Base-by-base conservation (phyloP, 2,113 vertebrate species). In the Phylloscopus trochilus region DNA sequence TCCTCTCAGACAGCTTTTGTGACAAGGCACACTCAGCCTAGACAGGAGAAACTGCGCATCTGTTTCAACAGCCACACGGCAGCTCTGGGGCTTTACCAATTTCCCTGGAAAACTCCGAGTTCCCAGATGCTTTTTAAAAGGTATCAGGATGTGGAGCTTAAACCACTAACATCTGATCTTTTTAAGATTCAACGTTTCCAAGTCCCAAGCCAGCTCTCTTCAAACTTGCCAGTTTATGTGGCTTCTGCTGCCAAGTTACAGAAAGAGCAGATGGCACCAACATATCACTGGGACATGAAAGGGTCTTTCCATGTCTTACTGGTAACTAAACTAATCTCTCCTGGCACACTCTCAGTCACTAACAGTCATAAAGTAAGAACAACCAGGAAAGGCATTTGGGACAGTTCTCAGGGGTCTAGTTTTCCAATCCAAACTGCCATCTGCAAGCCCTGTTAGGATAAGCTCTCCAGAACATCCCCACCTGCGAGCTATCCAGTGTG, bases 191-290 rank as follows among this genome's bases (percentile, higher is more conserved):
- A 89, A 67, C 27, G 23, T 47, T 83, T 72, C 64, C 31, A 63
- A 77, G 43, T 59, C 85, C n/a, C 28, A 68, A 55, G 63, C 43
- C 59, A 81, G 22, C 9, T 75, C 64, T 70, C 72, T 63, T 74
- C 94, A 96, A 92, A 90, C 35, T 44, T 70, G 41, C 37, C 60
- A 63, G 47, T 44, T 24, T 22, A n/a, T 14, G 72, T 1, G 6
- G 39, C 62, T 92, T 94, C 89, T 90, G 64, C 76, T 90, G 94
- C 59, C 63, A 80, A 92, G 67, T 28, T 59, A 80, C 63, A 69
- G 44, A 83, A 76, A 49, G 41, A 3, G 3, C 70, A 95, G 92
- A 90, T 68, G 90, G 78, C 41, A 96, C 22, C 53, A 90, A 63
- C 37, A 5, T 26, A 83, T 33, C 2, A 0, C 30, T 19, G 43